Evolutionary conservation across 1,140 invertebrate species (phyloP).

Genomic region (Micrasema minimum): DNA sequence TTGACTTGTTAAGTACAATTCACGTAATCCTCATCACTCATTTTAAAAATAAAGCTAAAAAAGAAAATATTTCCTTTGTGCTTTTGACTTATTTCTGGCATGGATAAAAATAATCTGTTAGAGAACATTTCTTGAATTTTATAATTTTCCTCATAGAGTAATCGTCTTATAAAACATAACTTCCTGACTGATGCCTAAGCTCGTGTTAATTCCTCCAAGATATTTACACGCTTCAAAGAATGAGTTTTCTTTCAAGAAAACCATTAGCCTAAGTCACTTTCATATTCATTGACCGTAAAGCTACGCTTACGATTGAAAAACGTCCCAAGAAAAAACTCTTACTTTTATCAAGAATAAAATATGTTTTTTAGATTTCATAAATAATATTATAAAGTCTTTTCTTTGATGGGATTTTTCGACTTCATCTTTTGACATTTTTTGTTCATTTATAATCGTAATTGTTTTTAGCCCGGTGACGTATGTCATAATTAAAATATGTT

Average conservation of each 20-base stretch:
- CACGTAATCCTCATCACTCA: background rate
- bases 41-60: background rate
- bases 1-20: no score
- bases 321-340: no score
- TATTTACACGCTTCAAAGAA: conserved; percentile 3
- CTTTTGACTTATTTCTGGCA: conserved; percentile 3
- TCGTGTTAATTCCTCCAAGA: conserved; percentile 4
- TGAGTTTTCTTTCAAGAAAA: background rate
- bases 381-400: no score
- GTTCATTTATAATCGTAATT: no score
- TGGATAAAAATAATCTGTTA: background rate
- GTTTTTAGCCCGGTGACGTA: no score
- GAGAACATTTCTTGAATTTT: conserved; percentile 1
- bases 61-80: background rate
- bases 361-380: no score
- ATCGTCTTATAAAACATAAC: background rate
- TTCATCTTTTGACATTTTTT: no score
- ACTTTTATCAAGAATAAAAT: no score
- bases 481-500: no score
- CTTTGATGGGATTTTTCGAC: no score
- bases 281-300: background rate
- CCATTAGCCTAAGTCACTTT: background rate
- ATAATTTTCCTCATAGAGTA: conserved; percentile 3
- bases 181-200: background rate
- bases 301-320: background rate